Base-by-base conservation (phyloP, 2,797 vertebrate species). In the Rhynchotus rufescens region DNA sequence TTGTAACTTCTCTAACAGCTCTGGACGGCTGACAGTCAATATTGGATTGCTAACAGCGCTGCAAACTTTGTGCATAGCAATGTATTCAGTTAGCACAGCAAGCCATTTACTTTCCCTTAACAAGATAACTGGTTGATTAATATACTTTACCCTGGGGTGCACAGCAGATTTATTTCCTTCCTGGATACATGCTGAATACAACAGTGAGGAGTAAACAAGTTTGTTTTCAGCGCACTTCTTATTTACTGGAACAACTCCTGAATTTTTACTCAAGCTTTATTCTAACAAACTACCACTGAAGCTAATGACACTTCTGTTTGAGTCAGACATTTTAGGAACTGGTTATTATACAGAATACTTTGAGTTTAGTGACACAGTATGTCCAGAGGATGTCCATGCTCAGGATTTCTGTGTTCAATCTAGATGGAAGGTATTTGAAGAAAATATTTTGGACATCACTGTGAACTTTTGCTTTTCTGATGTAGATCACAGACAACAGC, bases 91-190 rank as follows among this genome's bases (percentile, higher is more conserved):
- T 84, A 86, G 94, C 90, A 90, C 86, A 94, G 89, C 12, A 0
- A 92, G 61, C 81, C 82, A 94, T 96, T 94, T 96, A 88, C 91
- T 91, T 94, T 94, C 80, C 84, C 71, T 93, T 96, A 96, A 96
- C 90, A 83, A 95, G 96, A 94, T 96, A 96, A 96, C 94, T 88
- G 80, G 71, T 89, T 96, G 96, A 96, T 96, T 95, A 96, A 96
- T 95, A 96, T 90, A 93, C 76, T 94, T 94, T 92, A 91, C 92
- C 90, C 93, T 81, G 84, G 82, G 93, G 93, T 93, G 71, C 10
- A 2, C 71, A 84, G 90, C 88, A 96, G 93, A 96, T 96, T 96
- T 96, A 96, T 96, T 94, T 94, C 86, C 80, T 92, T 94, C 77
- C 72, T 74, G 79, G 86, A 94, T 87, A 94, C 84, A 89, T 80